Base-by-base conservation (phyloP, 2,888 invertebrate species). In the Rhogogaster chlorosoma region DNA sequence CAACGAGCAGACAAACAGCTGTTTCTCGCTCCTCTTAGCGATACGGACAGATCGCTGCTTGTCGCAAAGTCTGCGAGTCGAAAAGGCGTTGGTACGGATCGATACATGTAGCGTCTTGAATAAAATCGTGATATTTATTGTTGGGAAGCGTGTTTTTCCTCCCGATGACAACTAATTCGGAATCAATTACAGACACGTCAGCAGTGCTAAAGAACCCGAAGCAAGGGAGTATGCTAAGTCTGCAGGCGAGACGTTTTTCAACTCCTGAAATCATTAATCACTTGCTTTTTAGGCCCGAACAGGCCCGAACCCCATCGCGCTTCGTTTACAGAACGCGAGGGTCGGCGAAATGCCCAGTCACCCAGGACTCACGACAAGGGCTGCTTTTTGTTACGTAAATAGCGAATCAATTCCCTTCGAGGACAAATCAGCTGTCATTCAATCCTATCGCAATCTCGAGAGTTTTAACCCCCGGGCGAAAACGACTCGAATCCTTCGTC, bases 251-350 rank as follows among this genome's bases (percentile, higher is more conserved):
- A 86, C 87, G 88, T 89, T 89, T 89, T 89, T 89, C 90, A 88
- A 87, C 84, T 85, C 87, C 86, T 86, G 85, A 87, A 90, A 92
- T 91, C 93, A 93, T 93, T 92, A 93, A 93, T 93, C 93, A 93
- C 91, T 88, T 86, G 91, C 91, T 92, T 92, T 92, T 93, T 93
- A 93, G 91, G 83, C 83, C 67, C 67, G 83, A 83, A 83, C 83
- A 32, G 83, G 64, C 90, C 89, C 86, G 90, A 91, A 92, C 92
- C 92, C 92, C 92, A 92, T 92, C 90, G 92, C 91, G 92, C 90
- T 92, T 92, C 92, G 91, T 93, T 93, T 92, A 91, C 91, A 91
- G 89, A 90, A 91, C 89, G 90, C 89, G 90, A 91, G 91, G 91
- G 92, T 92, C 89, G 90, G 88, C 64, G 89, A 90, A 92, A 91